These are phyloP conservation scores for Catharus bicknelli DNA, from an alignment of 2,113 vertebrate species.

Conservation along the genomic window DNA sequence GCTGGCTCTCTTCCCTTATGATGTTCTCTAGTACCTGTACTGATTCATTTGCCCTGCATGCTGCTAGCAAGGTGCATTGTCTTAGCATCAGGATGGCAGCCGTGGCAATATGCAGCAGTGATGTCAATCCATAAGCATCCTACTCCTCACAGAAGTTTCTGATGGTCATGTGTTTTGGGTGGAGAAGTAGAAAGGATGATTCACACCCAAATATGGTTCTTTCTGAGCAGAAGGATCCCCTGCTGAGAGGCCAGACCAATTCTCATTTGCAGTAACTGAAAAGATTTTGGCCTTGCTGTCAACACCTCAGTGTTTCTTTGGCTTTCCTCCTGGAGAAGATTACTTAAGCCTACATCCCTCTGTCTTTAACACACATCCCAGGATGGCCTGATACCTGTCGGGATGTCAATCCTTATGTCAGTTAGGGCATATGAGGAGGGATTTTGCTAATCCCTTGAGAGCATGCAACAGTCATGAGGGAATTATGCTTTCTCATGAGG, in stretches of 20 bases:
- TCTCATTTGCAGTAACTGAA: neutral
- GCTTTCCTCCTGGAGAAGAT: neutral
- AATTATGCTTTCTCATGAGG: neutral
- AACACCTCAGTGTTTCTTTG: neutral
- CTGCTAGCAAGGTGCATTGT: neutral
- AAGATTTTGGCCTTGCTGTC: conserved; percentile 33
- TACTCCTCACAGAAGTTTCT: neutral
- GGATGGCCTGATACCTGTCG: neutral
- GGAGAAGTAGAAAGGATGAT: conserved; percentile 3
- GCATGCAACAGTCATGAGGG: accelerated
- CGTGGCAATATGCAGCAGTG: neutral
- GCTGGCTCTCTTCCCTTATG: neutral
- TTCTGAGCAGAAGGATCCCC: conserved; percentile 20
- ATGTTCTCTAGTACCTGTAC: neutral
- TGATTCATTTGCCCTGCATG: accelerated
- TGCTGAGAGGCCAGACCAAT: neutral
- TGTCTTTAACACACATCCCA: neutral
- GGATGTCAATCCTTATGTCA: neutral
- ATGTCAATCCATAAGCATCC: neutral
- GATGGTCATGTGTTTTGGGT: neutral
- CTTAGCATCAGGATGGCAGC: neutral
- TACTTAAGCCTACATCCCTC: neutral
- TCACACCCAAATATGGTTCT: conserved; percentile 40
- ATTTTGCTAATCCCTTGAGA: neutral
- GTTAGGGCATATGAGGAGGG: neutral